Conservation (phyloP, 2,797 vertebrate species). For the Sebastes cheni region DNA sequence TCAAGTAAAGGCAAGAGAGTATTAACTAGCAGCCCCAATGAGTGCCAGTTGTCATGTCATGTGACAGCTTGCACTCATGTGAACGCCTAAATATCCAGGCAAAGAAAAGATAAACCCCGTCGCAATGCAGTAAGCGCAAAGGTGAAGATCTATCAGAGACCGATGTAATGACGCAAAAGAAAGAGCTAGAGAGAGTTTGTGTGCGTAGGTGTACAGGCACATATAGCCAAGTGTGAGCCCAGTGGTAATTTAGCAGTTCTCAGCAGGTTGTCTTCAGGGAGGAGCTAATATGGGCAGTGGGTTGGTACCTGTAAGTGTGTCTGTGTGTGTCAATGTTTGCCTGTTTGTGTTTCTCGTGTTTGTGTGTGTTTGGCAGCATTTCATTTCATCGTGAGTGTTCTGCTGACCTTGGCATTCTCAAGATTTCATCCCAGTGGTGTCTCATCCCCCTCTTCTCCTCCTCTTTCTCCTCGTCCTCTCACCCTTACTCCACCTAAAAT, state of each 20-base stretch:
- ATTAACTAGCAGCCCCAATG: neutral
- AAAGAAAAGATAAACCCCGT: neutral
- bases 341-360: conserved; percentile 3
- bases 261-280: conserved; percentile 66
- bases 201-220: neutral
- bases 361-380: conserved; percentile 40
- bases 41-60: neutral
- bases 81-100: neutral
- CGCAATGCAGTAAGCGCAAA: neutral
- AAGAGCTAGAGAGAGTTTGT: neutral
- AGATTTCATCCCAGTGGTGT: conserved; percentile 57
- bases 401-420: conserved; percentile 74
- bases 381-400: conserved; percentile 59
- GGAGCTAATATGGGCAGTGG: conserved; percentile 39
- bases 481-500: conserved; percentile 38
- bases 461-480: conserved; percentile 27
- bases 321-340: neutral
- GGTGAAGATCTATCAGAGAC: conserved; percentile 13
- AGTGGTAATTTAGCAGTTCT: conserved; percentile 61
- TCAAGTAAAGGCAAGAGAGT: neutral
- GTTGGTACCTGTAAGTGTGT: conserved; percentile 6
- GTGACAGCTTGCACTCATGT: neutral
- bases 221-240: conserved; percentile 27
- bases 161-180: conserved; percentile 7
- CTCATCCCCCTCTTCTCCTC: conserved; percentile 44